Evolutionary conservation across 2,797 vertebrate species (phyloP), one percentile per base, ranked within the genome.

Genomic region (Rhabdomys pumilio): DNA sequence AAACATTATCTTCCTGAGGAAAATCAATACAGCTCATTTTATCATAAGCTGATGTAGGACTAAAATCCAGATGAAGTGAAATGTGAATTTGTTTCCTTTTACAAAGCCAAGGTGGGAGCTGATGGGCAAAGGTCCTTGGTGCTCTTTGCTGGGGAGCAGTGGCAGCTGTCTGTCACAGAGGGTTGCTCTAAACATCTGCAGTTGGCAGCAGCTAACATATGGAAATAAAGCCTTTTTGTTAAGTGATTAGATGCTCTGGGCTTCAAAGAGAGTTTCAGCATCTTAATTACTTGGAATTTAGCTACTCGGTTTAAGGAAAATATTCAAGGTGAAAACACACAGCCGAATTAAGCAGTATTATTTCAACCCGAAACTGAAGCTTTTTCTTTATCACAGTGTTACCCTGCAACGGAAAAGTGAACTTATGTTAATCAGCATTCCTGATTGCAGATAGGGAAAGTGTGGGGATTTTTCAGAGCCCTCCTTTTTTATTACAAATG

Each of bases 401-500:
- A 72, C 47, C 31, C 93, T 0, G 0, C 90, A 88, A 96, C 72
- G 96, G 65, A 84, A 96, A 93, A 89, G 94, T 93, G 94, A 98
- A 96, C 89, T 95, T 87, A 11, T 72, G 87, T 97, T 98, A 93
- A 98, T 97, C 97, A 96, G 89, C 76, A 95, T 93, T 93, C 89
- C 88, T 94, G 92, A 97, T 95, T 97, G 92, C 89, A 97, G 97
- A 95, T 89, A 77, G 44, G 59, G 24, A 93, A 96, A 96, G 73
- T 67, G 63, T 87, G 89, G 44, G 61, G 67, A 90, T 20, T 34
- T 96, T 98, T 97, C 88, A 98, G 97, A 97, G 82, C 0, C 86
- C 90, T 92, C 34, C 5, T 93, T 77, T 98, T 98, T 98, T 95
- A 96, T 98, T 98, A 76, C 91, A 83, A 97, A 98, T 93, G 22